These are phyloP conservation scores for Heteronetta atricapilla DNA, from an alignment of 2,113 vertebrate species.

Conservation along the genomic window DNA sequence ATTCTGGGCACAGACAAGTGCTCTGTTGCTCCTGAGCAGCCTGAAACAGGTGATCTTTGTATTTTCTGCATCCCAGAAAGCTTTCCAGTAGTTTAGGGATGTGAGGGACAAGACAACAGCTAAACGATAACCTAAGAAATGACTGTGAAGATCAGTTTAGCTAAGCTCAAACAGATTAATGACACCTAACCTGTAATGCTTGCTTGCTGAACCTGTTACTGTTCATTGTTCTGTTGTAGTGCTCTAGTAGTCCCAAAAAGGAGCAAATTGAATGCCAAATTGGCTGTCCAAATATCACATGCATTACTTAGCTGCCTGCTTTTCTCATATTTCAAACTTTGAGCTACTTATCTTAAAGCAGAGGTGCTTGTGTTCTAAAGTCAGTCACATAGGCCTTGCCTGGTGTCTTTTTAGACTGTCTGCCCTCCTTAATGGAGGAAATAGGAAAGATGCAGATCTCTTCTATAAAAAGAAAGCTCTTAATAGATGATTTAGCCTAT, in stretches of 20 bases:
- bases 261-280: background rate
- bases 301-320: background rate
- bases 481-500: background rate
- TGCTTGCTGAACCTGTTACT: background rate
- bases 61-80: background rate
- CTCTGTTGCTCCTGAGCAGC: background rate
- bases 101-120: background rate
- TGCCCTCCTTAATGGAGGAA: background rate
- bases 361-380: background rate
- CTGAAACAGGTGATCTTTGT: background rate
- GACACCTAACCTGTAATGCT: background rate
- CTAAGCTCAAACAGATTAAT: background rate
- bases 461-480: background rate
- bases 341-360: constrained; percentile 19
- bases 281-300: background rate
- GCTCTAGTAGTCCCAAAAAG: background rate
- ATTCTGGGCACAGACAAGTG: background rate
- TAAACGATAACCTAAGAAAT: background rate
- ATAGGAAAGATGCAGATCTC: background rate
- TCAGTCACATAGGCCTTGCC: background rate
- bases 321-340: background rate
- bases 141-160: background rate
- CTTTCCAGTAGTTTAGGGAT: background rate
- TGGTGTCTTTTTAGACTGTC: background rate
- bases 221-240: background rate